These are phyloP conservation scores for Phyllotis vaccarum DNA, from an alignment of 2,797 vertebrate genomes.

Conservation along the genomic window DNA sequence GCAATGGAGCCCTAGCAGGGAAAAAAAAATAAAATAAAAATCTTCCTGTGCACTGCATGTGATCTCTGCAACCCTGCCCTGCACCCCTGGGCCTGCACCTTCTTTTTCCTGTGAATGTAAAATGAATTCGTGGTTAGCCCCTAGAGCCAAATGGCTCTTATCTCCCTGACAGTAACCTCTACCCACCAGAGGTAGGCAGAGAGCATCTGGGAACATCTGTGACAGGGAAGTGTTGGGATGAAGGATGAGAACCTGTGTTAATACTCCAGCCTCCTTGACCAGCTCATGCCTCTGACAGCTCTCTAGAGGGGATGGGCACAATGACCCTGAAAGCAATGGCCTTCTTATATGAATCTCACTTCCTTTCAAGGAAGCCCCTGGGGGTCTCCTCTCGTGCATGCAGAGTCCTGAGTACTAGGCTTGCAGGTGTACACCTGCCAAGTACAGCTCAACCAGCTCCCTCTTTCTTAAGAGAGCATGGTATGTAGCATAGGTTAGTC, in stretches of 20 bases:
- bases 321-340: not conserved
- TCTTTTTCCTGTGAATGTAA: slow-evolving; percentile 56
- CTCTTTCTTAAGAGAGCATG: not conserved
- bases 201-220: not conserved
- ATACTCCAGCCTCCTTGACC: not conserved
- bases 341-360: not conserved
- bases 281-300: not conserved
- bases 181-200: not conserved
- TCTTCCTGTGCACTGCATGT: not conserved
- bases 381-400: not conserved
- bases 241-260: not conserved
- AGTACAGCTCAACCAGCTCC: not conserved
- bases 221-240: not conserved
- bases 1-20: not conserved
- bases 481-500: not conserved
- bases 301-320: not conserved
- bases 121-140: not conserved
- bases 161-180: not conserved
- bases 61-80: not conserved
- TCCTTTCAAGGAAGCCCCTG: not conserved
- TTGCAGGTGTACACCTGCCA: not conserved
- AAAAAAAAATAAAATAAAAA: not conserved
- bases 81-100: not conserved
- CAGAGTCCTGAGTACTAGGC: not conserved
- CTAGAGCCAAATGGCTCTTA: not conserved